Evolutionary conservation across 2,797 vertebrate species (phyloP), one percentile per base, ranked within the genome.

Genomic region (Rhynchonycteris naso): DNA sequence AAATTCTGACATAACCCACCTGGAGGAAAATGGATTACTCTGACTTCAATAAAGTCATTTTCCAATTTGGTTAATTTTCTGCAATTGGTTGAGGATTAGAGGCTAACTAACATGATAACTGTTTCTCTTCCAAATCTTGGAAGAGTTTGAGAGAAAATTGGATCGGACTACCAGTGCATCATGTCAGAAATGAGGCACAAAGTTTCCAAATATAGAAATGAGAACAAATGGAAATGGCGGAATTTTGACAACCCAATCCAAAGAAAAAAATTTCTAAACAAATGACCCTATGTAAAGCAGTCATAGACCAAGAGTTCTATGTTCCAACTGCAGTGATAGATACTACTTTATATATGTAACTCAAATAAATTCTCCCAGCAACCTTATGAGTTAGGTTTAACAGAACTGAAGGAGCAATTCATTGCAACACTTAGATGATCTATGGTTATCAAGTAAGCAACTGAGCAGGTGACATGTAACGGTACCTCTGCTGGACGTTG

Each of bases 221-320:
- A 79, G 61, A 90, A 84, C 3, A 74, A 90, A 72, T 43, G 54
- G 15, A 56, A 15, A 61, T 43, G 38, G 18, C 54, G 15, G 30
- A 22, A 92, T 78, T 61, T 38, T 30, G 1, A 35, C 24, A 82
- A 54, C 13, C 58, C 18, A 15, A 21, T 54, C 11, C 54, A 81
- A 87, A 96, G 61, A 69, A 88, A 83, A 82, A 94, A 81, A 15
- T 68, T 63, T 35, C 13, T 26, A 68, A 93, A 68, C 22, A 88
- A 80, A 76, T 3, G 11, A 26, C 4, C 61, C 58, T 61, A 72
- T 15, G 26, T 56, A 30, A 63, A 91, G 79, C 8, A 18, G 28
- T 59, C 47, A 76, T 6, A 58, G n/a, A 59, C 59, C 18, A 50
- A 54, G 12, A 74, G n/a, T 83, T 91, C 33, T 75, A 33, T 69